Evolutionary conservation across 2,888 invertebrate genomes (phyloP).

Genomic region (Lochmaea capreae): DNA sequence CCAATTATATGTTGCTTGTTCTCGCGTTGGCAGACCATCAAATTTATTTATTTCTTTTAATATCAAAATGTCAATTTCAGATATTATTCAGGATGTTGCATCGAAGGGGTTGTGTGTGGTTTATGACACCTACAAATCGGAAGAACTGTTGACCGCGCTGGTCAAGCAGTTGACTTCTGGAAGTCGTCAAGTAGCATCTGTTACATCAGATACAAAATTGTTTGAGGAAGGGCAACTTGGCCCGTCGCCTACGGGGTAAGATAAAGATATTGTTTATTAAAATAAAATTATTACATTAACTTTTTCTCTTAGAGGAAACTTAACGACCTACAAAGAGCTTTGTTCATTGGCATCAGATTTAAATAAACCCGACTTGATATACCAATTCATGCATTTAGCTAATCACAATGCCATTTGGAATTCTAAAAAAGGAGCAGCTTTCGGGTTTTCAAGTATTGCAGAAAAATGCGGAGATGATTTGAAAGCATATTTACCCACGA

Average conservation of each 20-base stretch:
- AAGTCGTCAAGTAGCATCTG: conserved; percentile 74
- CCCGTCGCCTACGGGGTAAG: conserved; percentile 86
- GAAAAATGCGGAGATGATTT: conserved; percentile 86
- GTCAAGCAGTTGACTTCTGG: conserved; percentile 87
- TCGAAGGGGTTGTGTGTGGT: conserved; percentile 91
- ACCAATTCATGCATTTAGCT: conserved; percentile 95
- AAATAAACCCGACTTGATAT: conserved; percentile 94
- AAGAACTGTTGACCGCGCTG: conserved; percentile 79
- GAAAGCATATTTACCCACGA: conserved; percentile 82
- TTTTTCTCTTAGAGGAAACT: conserved; percentile 73
- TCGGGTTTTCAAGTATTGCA: conserved; percentile 90
- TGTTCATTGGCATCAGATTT: conserved; percentile 94
- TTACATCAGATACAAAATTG: conserved; percentile 84
- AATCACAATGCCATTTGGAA: conserved; percentile 96
- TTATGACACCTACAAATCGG: conserved; percentile 83
- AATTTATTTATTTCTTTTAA: conserved; percentile 17
- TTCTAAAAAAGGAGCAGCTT: conserved; percentile 93
- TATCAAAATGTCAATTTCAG: conserved; percentile 64
- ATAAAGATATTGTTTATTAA: conserved; percentile 14
- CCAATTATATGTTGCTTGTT: no score
- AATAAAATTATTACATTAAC: neutral
- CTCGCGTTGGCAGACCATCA: no score
- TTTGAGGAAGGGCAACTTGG: conserved; percentile 91
- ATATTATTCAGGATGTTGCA: conserved; percentile 93
- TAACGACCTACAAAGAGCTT: conserved; percentile 94